Evolutionary conservation across 2,888 invertebrate genomes (phyloP).

Genomic region (Tineola bisselliella): DNA sequence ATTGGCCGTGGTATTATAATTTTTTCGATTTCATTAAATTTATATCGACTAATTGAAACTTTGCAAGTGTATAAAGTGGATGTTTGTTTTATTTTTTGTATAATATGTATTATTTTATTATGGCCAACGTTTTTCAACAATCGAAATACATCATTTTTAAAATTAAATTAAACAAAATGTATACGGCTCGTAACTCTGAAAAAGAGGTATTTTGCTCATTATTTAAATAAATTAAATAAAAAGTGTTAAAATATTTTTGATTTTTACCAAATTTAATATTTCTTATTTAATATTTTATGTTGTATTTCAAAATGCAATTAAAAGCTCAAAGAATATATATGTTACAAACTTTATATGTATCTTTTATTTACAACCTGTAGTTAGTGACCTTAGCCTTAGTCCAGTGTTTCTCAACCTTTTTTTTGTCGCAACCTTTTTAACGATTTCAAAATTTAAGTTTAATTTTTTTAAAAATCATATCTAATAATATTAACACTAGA

Average conservation of each 20-base stretch:
- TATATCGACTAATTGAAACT: no score
- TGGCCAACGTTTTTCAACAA: neutral
- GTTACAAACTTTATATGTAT: conserved; percentile 73
- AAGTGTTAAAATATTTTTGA: conserved; percentile 70
- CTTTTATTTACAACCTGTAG: no score
- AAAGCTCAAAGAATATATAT: conserved; percentile 88
- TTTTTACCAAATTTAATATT: conserved; percentile 77
- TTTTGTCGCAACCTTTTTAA: no score
- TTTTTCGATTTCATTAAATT: no score
- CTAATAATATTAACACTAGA: no score
- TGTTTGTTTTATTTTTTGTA: no score
- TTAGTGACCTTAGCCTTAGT: no score
- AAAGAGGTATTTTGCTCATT: conserved; percentile 73
- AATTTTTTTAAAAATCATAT: no score
- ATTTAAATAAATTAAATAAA: conserved; percentile 55
- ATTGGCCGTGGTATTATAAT: neutral
- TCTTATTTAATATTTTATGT: conserved; percentile 85
- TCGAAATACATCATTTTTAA: conserved; percentile 17
- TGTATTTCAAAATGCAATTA: conserved; percentile 87
- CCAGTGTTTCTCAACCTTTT: no score
- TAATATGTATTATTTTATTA: no score
- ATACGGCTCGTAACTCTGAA: conserved; percentile 74
- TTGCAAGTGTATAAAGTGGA: no score
- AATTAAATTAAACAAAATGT: conserved; percentile 72
- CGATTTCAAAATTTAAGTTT: no score